phyloP scores from a whole-genome alignment of 2,113 vertebrate species.

The Hydrochoerus hydrochaeris region DNA sequence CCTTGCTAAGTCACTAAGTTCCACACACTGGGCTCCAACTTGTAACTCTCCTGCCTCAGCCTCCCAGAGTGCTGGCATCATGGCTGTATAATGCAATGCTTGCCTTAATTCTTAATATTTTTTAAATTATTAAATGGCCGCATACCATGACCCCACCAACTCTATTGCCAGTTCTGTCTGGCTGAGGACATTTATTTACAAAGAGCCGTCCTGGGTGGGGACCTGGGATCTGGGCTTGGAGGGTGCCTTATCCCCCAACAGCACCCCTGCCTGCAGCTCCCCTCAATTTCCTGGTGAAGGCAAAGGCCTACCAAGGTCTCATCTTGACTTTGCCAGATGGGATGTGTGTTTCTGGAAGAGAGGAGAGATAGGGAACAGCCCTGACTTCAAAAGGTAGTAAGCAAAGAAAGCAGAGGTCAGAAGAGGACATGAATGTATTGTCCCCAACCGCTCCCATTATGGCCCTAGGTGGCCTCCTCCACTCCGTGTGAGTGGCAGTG shows the following conservation, averaged over 20 bases:
- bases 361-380: background rate
- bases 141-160: background rate
- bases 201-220: background rate
- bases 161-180: no score
- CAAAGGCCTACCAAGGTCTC: background rate
- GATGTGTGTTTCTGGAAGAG: background rate
- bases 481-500: fast-evolving
- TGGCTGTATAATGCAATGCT: no score
- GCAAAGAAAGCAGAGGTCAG: background rate
- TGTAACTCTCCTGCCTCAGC: background rate
- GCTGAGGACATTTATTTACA: background rate
- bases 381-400: background rate
- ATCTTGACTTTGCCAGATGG: background rate
- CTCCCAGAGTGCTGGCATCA: background rate
- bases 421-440: background rate
- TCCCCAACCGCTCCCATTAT: fast-evolving
- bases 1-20: background rate
- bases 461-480: background rate
- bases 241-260: no score
- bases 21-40: background rate
- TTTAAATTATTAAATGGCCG: background rate
- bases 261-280: fast-evolving
- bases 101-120: background rate
- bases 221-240: background rate
- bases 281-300: fast-evolving